Evolutionary conservation across 2,888 invertebrate species (phyloP).

Genomic region (Hydraecia micacea): DNA sequence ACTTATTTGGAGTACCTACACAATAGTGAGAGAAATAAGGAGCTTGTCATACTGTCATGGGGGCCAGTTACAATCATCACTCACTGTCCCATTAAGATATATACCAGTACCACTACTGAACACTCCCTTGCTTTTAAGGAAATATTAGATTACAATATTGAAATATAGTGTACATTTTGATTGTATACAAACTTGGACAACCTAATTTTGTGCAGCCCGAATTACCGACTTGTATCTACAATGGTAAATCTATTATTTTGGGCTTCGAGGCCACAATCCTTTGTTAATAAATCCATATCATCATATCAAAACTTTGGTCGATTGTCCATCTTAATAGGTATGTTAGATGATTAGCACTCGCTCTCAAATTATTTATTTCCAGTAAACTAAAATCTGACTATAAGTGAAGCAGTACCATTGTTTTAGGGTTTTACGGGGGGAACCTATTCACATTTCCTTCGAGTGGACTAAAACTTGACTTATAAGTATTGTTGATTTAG

Average conservation of each 20-base stretch:
- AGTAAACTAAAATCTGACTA: not conserved
- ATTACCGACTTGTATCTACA: not conserved
- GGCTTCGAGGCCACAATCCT: not conserved
- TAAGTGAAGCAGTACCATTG: not conserved
- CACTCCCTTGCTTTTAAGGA: slow-evolving; percentile 46
- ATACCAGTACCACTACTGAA: slow-evolving; percentile 30
- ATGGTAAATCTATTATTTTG: slow-evolving; percentile 5
- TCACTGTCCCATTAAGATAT: slow-evolving; percentile 56
- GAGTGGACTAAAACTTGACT: not conserved
- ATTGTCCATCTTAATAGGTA: not conserved
- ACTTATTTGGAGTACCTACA: slow-evolving; percentile 46
- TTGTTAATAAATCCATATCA: not conserved
- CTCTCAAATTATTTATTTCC: not conserved
- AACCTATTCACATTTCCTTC: not conserved
- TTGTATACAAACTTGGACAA: not conserved
- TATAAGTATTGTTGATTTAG: not conserved
- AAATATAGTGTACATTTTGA: slow-evolving; percentile 33
- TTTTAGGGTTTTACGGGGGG: not conserved
- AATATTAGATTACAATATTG: slow-evolving; percentile 55
- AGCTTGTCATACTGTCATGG: slow-evolving; percentile 44
- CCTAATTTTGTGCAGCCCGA: not conserved
- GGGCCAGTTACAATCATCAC: slow-evolving; percentile 44
- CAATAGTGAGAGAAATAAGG: slow-evolving; percentile 51
- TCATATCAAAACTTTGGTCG: not conserved
- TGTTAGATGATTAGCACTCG: not conserved